Conservation (phyloP, 2,888 invertebrate genomes). For the Mamestra brassicae region DNA sequence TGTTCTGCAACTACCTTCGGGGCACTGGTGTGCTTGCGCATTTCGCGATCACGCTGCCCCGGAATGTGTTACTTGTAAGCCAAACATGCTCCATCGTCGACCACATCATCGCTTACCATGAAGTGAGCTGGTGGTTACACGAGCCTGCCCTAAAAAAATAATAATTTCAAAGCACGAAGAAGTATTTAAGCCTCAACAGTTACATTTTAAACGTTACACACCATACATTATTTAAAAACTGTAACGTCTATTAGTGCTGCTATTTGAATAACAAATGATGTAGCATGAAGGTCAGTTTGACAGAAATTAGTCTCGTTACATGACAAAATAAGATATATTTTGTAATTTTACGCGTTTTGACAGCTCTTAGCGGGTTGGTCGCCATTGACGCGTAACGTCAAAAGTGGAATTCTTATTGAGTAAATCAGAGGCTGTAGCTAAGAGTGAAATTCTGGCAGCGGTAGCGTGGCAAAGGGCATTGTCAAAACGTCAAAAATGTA, state of each 20-base stretch:
- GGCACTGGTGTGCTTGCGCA: too few relatives aligned
- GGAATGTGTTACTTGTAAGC: not conserved
- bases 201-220: not conserved
- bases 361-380: constrained; percentile 5
- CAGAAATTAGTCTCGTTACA: constrained; percentile 38
- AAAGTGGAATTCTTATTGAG: not conserved
- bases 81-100: not conserved
- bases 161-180: not conserved
- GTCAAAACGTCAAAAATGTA: too few relatives aligned
- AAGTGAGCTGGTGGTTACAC: not conserved
- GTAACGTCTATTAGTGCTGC: constrained; percentile 28
- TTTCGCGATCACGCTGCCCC: too few relatives aligned
- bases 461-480: too few relatives aligned
- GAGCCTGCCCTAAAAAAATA: not conserved
- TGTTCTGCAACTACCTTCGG: too few relatives aligned
- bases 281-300: constrained; percentile 28
- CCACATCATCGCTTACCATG: not conserved
- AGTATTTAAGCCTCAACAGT: not conserved
- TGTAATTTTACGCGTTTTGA: constrained; percentile 40
- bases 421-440: too few relatives aligned
- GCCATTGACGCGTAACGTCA: constrained; percentile 37
- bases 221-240: constrained; percentile 30
- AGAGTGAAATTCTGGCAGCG: too few relatives aligned
- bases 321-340: constrained; percentile 31
- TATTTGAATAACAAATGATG: constrained; percentile 42